A percentile compares a stretch with the other conserved stretches of the same genome.
Conservation (phyloP, 2,113 vertebrate genomes). For the Rhabdomys dilectus region DNA sequence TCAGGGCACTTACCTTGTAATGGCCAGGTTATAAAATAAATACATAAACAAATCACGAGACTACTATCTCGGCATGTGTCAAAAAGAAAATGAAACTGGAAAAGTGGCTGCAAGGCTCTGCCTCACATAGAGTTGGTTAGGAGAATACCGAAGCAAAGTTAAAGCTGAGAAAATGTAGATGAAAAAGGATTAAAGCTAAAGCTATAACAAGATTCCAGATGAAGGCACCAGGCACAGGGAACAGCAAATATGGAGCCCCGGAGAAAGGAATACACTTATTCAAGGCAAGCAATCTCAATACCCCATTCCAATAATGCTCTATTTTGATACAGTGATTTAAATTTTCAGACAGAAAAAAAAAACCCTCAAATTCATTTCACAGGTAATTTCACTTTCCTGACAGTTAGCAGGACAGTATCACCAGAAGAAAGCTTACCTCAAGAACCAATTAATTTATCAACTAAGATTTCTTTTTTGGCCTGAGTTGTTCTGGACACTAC, state of each 20-base stretch:
- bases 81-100: neutral
- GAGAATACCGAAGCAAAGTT: neutral
- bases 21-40: neutral
- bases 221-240: neutral
- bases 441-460: neutral
- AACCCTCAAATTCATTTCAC: slow-evolving; percentile 15
- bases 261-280: neutral
- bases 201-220: neutral
- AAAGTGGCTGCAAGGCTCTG: neutral
- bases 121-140: neutral
- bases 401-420: neutral
- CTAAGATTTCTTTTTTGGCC: neutral
- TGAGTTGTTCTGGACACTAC: neutral
- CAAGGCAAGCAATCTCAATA: neutral
- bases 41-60: neutral
- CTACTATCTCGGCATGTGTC: neutral
- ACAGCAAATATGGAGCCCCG: neutral
- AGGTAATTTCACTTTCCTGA: slow-evolving; percentile 38
- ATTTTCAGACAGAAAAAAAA: slow-evolving; percentile 40
- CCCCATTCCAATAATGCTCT: neutral
- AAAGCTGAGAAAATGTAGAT: neutral
- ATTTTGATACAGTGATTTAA: slow-evolving; percentile 19
- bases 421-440: neutral
- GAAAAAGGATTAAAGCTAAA: neutral
- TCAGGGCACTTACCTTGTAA: neutral